Percentiles rank a stretch among this genome's conserved stretches.
phyloP scores from a whole-genome alignment of 2,888 invertebrate genomes.

The Synergus gifuensis region DNA sequence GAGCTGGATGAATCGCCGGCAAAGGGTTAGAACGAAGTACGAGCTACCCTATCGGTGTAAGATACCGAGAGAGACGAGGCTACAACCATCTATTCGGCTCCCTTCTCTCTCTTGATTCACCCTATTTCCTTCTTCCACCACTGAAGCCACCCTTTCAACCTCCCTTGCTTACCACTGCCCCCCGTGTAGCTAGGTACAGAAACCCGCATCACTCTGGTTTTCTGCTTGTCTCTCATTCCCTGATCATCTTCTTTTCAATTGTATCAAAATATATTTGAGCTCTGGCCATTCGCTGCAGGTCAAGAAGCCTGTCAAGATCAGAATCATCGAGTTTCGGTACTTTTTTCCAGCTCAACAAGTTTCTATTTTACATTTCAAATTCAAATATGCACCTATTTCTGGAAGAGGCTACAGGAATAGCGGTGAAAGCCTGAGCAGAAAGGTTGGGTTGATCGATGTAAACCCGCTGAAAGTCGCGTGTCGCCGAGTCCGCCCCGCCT shows the following conservation, averaged over 20 bases:
- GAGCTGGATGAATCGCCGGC: slow-evolving; percentile 73
- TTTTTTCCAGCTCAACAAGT: not conserved
- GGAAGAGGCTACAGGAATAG: not conserved
- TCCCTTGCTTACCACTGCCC: slow-evolving; percentile 55
- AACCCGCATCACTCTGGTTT: slow-evolving; percentile 67
- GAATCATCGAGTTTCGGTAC: not conserved
- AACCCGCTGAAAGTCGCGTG: slow-evolving; percentile 62
- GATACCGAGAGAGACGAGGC: slow-evolving; percentile 68
- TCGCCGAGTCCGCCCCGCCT: slow-evolving; percentile 58
- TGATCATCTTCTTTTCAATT: slow-evolving; percentile 46
- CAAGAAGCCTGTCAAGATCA: too few relatives aligned
- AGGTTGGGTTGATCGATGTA: slow-evolving; percentile 55
- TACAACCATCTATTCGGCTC: slow-evolving; percentile 50
- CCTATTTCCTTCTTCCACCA: slow-evolving; percentile 58
- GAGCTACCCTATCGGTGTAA: slow-evolving; percentile 67
- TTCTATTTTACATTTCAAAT: not conserved
- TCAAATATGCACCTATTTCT: not conserved
- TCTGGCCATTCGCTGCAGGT: too few relatives aligned
- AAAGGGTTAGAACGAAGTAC: slow-evolving; percentile 72
- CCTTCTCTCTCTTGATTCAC: slow-evolving; percentile 49
- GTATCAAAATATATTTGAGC: too few relatives aligned
- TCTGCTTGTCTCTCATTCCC: slow-evolving; percentile 70
- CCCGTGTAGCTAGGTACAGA: slow-evolving; percentile 58
- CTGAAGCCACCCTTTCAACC: slow-evolving; percentile 65
- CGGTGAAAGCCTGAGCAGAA: slow-evolving; percentile 1